phyloP scores from a whole-genome alignment of 2,113 vertebrate species.

The Ornithorhynchus anatinus region DNA sequence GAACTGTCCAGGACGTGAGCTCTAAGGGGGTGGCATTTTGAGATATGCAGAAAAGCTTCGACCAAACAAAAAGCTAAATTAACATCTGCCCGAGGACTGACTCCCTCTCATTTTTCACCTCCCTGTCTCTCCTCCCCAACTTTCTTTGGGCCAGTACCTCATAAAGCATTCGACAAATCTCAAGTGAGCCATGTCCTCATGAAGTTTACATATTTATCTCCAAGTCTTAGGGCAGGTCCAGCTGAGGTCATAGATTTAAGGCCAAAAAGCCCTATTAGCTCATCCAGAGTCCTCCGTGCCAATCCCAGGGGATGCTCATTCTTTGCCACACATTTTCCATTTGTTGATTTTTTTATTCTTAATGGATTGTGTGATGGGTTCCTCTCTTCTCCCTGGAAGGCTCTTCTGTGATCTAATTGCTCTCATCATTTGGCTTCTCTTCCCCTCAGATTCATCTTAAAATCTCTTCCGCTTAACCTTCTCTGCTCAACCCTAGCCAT shows the following conservation, averaged over 20 bases:
- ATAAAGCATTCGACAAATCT: background rate
- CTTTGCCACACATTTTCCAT: constrained; percentile 15
- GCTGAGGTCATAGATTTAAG: background rate
- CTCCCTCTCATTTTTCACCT: background rate
- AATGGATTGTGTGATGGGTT: constrained; percentile 1
- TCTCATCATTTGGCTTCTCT: background rate
- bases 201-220: constrained; percentile 16
- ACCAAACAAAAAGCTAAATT: background rate
- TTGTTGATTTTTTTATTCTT: background rate
- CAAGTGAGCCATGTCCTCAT: constrained; percentile 8
- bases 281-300: background rate
- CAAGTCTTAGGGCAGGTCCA: background rate
- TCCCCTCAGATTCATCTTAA: background rate
- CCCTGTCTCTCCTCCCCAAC: constrained; percentile 20
- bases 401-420: background rate
- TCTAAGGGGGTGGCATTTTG: background rate
- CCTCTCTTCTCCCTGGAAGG: background rate
- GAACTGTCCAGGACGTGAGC: background rate
- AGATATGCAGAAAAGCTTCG: background rate
- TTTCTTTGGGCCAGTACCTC: constrained; percentile 21
- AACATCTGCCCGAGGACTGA: background rate
- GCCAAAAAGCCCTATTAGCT: background rate
- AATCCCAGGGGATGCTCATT: background rate
- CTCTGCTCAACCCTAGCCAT: background rate
- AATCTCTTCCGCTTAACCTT: constrained; percentile 4